Evolutionary conservation across 2,888 invertebrate species (phyloP).

Genomic region (Tiliacea citrago): DNA sequence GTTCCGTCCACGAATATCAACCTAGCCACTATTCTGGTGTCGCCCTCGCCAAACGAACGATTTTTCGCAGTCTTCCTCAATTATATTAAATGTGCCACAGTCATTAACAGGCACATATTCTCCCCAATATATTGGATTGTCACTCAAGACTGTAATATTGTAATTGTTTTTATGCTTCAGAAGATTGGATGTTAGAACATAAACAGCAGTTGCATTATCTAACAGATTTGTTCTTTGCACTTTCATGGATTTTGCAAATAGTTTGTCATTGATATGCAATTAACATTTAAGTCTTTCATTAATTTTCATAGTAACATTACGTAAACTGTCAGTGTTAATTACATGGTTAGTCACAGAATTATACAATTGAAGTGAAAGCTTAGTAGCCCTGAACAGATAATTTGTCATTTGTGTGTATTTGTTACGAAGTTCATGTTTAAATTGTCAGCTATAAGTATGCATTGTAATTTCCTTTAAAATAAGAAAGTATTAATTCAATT

Average conservation of each 20-base stretch:
- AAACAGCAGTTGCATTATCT: not conserved
- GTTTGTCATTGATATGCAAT: not conserved
- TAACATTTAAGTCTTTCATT: not conserved
- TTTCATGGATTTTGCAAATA: not conserved
- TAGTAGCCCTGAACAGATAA: not conserved
- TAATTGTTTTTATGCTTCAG: constrained; percentile 1
- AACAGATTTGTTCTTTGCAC: not conserved
- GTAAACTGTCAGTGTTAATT: not conserved
- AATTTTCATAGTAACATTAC: not conserved
- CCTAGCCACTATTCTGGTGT: constrained; percentile 31
- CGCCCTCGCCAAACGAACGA: constrained; percentile 64
- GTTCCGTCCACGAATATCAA: constrained; percentile 27
- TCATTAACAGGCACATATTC: constrained; percentile 50
- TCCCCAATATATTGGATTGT: constrained; percentile 45
- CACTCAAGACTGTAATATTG: constrained; percentile 15
- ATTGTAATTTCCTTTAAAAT: constrained; percentile 6
- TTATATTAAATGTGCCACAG: constrained; percentile 54
- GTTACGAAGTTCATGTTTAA: not conserved
- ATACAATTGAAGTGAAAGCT: constrained; percentile 9
- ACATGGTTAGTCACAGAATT: not conserved
- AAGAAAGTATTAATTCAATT: too few relatives aligned
- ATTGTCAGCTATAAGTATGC: not conserved
- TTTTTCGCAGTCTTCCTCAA: constrained; percentile 69
- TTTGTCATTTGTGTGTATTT: constrained; percentile 4
- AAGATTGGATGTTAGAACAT: not conserved